These are phyloP conservation scores for Coregonus ussuriensis DNA, from an alignment of 2,797 vertebrate genomes.

Conservation along the genomic window DNA sequence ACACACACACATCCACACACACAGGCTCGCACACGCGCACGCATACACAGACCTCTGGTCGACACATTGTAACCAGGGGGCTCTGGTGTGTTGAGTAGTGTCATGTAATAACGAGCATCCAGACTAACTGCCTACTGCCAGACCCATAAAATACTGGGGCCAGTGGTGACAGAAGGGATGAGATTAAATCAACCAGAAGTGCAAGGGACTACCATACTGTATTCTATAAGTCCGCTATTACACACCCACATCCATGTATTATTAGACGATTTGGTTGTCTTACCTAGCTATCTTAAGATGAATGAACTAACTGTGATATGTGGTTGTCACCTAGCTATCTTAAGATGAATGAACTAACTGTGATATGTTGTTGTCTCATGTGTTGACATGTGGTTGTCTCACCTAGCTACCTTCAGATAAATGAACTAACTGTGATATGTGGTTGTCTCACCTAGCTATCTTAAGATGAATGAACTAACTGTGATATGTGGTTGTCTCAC, in stretches of 20 bases:
- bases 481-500: no score
- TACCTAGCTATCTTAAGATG: no score
- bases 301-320: no score
- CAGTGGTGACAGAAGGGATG: background rate
- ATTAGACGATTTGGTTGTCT: background rate
- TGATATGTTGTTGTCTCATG: no score
- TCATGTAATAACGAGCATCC: background rate
- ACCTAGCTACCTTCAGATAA: background rate
- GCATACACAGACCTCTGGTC: background rate
- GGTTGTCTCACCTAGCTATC: no score
- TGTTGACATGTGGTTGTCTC: no score
- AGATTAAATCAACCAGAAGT: background rate
- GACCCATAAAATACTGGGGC: slow-evolving; percentile 10
- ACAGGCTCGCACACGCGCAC: background rate
- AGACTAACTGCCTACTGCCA: background rate
- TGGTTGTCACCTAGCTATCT: no score
- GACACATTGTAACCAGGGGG: background rate
- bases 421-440: no score
- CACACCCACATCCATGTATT: background rate
- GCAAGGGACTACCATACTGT: background rate
- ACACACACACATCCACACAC: background rate
- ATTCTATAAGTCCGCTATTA: background rate
- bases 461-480: no score
- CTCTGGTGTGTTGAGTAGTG: background rate
- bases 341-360: no score